Base-by-base conservation (phyloP, 2,797 vertebrate species). In the Anisognathus igniventris region DNA sequence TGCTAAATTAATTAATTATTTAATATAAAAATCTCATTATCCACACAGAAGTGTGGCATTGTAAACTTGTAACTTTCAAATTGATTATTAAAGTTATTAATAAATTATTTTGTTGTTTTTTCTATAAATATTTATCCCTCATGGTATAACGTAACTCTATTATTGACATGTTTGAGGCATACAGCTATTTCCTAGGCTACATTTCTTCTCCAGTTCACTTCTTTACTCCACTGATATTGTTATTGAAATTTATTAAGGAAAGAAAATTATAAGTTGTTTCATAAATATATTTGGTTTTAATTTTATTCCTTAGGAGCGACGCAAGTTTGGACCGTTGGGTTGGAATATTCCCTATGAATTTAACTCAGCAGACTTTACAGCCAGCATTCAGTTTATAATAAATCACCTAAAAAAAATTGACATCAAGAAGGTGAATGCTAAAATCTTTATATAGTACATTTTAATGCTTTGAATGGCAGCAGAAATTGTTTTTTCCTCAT, bases 271-370 rank as follows among this genome's bases (percentile, higher is more conserved):
- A 45, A 39, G 3, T 58, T 73, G 9, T 56, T 93, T 85, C 19
- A 48, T 64, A 42, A 74, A 64, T 13, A 10, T 73, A 19, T 33
- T 88, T 92, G 25, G 3, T 86, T 95, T 90, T 67, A 54, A 88
- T 91, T 89, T 21, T 96, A 37, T 97, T 95, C 86, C 82, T 78
- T 94, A 98, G 98, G 98, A 98, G 35, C 94, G 98, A 33, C 96
- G 98, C 19, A 98, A 98, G 73, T 98, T 98, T 96, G 98, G 98
- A 37, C 98, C 98, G 66, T 96, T 98, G 89, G 98, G 98, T n/a
- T 98, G 98, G 98, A 98, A 98, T 94, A 98, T 98, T 96, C 98
- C 98, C 23, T 98, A 98, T 72, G 98, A 98, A 88, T 98, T 98
- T 95, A 98, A 98, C 83, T 97, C 98, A 5, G 96, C 98, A 47